phyloP scores from a whole-genome alignment of 2,113 vertebrate species.

The Pleuronectes platessa region DNA sequence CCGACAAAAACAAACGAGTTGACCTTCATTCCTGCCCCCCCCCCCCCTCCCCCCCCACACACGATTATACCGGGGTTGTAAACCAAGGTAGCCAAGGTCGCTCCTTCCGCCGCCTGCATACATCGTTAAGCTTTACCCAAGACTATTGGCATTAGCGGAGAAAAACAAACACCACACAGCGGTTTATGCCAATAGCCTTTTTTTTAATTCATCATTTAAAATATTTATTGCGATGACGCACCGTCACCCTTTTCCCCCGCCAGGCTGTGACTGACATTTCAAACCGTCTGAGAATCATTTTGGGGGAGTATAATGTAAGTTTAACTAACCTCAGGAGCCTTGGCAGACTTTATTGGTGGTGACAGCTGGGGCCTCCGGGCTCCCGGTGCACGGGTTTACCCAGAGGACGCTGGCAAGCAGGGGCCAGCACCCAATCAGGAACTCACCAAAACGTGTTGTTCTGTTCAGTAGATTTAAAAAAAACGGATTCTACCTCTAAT shows the following conservation, averaged over 20 bases:
- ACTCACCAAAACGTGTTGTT: conserved; percentile 9
- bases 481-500: not conserved
- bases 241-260: conserved; percentile 19
- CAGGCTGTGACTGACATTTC: conserved; percentile 39
- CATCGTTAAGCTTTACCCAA: not conserved
- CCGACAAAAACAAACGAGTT: conserved; percentile 32
- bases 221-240: not conserved
- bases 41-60: too few relatives aligned
- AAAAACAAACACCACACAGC: conserved; percentile 8
- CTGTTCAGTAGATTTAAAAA: conserved; percentile 6
- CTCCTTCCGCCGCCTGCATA: conserved; percentile 12
- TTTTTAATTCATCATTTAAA: conserved; percentile 17
- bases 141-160: not conserved
- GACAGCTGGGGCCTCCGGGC: conserved; percentile 47
- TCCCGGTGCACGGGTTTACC: conserved; percentile 33
- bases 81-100: conserved; percentile 3
- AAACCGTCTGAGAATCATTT: conserved; percentile 27
- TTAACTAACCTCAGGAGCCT: conserved; percentile 46
- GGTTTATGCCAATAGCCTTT: conserved; percentile 6
- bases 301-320: conserved; percentile 32
- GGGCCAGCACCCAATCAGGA: conserved; percentile 19
- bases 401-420: conserved; percentile 37
- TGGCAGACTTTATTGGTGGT: conserved; percentile 46
- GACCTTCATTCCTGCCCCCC: conserved; percentile 34
- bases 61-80: conserved; percentile 7